These are phyloP conservation scores for Mythimna lalbum DNA, from an alignment of 2,888 invertebrate species.

Conservation along the genomic window DNA sequence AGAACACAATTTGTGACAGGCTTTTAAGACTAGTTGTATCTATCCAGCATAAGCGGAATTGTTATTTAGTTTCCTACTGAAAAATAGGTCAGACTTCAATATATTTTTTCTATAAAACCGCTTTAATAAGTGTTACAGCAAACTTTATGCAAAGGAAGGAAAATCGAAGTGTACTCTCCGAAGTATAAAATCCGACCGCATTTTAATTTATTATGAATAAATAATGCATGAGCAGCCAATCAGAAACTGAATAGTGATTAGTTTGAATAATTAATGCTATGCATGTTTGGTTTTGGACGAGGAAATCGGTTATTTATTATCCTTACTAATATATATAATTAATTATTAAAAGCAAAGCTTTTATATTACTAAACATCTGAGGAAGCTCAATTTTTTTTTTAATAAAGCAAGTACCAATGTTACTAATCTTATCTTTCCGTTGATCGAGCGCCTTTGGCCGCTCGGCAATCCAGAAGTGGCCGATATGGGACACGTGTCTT, in stretches of 20 bases:
- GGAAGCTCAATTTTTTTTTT: no score
- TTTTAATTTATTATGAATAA: constrained; percentile 46
- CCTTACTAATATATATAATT: no score
- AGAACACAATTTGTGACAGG: no score
- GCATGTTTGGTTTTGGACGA: constrained; percentile 22
- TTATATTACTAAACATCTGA: no score
- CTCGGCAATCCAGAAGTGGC: no score
- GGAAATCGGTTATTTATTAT: background rate
- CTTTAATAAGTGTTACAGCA: background rate
- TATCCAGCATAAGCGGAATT: background rate
- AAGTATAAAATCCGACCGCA: constrained; percentile 13
- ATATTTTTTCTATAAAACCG: background rate
- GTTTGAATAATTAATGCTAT: constrained; percentile 29
- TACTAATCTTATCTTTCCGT: no score
- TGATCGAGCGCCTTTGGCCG: no score
- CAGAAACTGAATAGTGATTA: constrained; percentile 45
- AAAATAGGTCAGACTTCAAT: constrained; percentile 2
- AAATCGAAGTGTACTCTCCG: constrained; percentile 17
- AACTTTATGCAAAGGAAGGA: constrained; percentile 4
- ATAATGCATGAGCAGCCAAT: constrained; percentile 54
- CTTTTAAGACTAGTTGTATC: no score
- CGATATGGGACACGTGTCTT: no score
- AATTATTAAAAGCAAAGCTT: no score
- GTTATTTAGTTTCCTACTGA: background rate
- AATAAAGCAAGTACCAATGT: no score